Percentiles rank a stretch among this genome's conserved stretches.
Conservation (phyloP, 2,797 vertebrate genomes). For the Smutsia temminckii region DNA sequence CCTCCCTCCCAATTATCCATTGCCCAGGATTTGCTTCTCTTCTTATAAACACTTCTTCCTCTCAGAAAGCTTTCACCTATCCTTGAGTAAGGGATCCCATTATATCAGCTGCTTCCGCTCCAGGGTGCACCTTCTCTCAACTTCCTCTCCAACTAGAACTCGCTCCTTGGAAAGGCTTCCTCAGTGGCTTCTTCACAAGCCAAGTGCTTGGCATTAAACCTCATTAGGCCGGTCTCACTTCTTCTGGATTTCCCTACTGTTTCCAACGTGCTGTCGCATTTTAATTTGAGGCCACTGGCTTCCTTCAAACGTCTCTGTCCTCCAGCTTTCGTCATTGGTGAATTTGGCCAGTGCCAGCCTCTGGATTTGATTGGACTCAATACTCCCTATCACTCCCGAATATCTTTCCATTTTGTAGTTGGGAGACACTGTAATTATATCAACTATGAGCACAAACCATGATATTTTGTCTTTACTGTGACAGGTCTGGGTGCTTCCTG, state of each 20-base stretch:
- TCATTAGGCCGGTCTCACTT: background rate
- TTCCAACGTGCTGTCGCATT: background rate
- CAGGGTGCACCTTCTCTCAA: background rate
- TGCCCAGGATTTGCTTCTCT: background rate
- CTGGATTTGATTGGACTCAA: background rate
- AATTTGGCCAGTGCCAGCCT: background rate
- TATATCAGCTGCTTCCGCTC: too few species aligned
- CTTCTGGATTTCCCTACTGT: background rate
- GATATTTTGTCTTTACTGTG: background rate
- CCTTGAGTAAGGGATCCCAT: background rate
- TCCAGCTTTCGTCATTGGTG: background rate
- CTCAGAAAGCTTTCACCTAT: background rate
- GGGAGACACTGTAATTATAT: background rate
- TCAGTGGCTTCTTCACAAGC: background rate
- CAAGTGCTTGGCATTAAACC: background rate
- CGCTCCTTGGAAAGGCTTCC: background rate
- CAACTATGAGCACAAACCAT: background rate
- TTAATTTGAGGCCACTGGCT: background rate
- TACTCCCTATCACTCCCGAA: fast-evolving
- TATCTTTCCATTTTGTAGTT: background rate
- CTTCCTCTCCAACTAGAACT: background rate
- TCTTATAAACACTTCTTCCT: background rate
- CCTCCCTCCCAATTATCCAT: background rate
- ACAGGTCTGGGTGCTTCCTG: background rate
- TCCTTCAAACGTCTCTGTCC: background rate